Evolutionary conservation across 1,140 invertebrate species (phyloP).

Genomic region (Trinorchestia longiramus): DNA sequence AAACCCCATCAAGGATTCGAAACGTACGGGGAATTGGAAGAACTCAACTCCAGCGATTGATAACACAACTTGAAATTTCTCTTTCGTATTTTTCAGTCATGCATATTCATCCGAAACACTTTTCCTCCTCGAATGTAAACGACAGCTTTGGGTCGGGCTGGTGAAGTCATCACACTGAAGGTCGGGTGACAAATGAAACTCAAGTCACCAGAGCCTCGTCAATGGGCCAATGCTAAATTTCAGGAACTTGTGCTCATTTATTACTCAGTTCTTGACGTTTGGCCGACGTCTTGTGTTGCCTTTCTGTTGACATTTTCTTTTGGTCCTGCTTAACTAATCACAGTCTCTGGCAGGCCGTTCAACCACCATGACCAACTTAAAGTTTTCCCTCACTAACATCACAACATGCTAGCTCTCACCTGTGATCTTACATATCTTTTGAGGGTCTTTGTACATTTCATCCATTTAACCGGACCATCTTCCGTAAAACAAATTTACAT

Average conservation of each 20-base stretch:
- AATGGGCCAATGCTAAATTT: not conserved
- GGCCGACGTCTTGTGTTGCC: not conserved
- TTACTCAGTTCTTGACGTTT: slow-evolving; percentile 8
- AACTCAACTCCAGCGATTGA: not conserved
- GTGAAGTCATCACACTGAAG: slow-evolving; percentile 21
- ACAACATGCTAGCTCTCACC: not conserved
- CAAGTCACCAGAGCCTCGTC: not conserved
- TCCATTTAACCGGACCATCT: not conserved
- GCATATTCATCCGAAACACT: slow-evolving; percentile 2
- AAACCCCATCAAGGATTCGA: not conserved
- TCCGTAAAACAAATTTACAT: not conserved
- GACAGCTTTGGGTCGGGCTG: not conserved
- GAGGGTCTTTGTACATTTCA: not conserved
- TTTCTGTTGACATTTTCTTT: not conserved
- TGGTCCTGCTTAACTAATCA: not conserved
- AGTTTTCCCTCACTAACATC: not conserved
- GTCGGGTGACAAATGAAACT: slow-evolving; percentile 15
- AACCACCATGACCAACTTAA: not conserved
- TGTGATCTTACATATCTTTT: too few relatives aligned
- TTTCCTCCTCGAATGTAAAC: not conserved
- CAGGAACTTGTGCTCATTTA: not conserved
- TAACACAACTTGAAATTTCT: not conserved
- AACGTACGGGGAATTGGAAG: not conserved
- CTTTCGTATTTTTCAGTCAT: not conserved
- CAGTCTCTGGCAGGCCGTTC: not conserved